phyloP scores from a whole-genome alignment of 2,888 invertebrate genomes.

The Allygus modestus region DNA sequence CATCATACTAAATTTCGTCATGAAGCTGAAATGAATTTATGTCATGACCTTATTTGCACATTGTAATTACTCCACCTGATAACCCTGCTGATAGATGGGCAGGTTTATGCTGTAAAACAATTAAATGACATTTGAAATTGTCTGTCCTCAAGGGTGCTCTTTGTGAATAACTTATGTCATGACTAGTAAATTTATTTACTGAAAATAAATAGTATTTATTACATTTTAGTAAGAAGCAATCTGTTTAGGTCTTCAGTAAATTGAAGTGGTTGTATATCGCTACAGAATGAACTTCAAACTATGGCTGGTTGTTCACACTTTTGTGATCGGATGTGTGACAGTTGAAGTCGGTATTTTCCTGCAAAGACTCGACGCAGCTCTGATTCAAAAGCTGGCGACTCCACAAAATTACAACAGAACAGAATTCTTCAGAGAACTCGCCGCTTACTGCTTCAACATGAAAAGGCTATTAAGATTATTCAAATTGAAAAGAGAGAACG shows the following conservation, averaged over 20 bases:
- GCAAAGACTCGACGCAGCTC: conserved; percentile 1
- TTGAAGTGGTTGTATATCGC: neutral
- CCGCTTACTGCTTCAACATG: conserved; percentile 41
- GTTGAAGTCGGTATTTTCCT: conserved; percentile 36
- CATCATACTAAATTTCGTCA: too few species aligned
- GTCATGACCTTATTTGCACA: neutral
- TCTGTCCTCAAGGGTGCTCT: neutral
- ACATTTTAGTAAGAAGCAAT: neutral
- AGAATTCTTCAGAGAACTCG: conserved; percentile 28
- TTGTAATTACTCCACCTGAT: neutral
- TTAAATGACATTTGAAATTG: neutral
- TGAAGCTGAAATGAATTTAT: neutral
- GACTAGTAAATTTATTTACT: too few species aligned
- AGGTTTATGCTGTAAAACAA: neutral
- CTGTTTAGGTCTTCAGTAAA: neutral
- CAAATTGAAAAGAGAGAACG: conserved; percentile 36
- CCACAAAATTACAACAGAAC: conserved; percentile 24
- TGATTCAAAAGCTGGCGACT: conserved; percentile 15
- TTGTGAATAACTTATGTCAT: too few species aligned
- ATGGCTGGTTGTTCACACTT: neutral
- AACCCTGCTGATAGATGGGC: neutral
- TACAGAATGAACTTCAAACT: conserved; percentile 7
- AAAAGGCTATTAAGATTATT: conserved; percentile 21
- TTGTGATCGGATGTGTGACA: conserved; percentile 7
- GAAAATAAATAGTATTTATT: neutral